Conservation (phyloP, 1,140 invertebrate species). For the Pseudomyrmex concolor region DNA sequence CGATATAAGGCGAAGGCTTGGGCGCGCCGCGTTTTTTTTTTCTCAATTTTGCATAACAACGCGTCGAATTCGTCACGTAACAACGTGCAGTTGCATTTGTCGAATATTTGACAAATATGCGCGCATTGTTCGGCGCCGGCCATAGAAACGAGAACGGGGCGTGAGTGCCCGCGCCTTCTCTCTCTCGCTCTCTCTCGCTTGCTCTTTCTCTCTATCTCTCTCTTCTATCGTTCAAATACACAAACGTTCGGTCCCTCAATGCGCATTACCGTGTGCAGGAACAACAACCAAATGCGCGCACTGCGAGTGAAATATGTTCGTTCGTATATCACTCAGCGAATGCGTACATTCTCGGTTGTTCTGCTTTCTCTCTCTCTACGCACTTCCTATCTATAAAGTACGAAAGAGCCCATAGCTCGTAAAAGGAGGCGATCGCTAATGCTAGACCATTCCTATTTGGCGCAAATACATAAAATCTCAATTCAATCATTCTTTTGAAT, state of each 20-base stretch:
- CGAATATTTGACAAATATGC: constrained; percentile 31
- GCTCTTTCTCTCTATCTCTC: neutral
- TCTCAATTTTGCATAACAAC: neutral
- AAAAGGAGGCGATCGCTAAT: neutral
- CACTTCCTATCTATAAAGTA: neutral
- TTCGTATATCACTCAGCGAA: constrained; percentile 46
- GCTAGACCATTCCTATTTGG: neutral
- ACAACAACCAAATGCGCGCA: constrained; percentile 34
- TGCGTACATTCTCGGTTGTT: constrained; percentile 25
- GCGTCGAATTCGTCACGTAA: constrained; percentile 1
- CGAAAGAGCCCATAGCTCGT: neutral
- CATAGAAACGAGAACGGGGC: neutral
- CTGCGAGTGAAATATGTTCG: constrained; percentile 46
- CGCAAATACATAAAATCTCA: neutral
- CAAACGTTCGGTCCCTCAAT: constrained; percentile 39
- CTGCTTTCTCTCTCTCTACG: neutral
- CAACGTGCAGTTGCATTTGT: constrained; percentile 4
- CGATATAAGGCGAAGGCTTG: too few relatives aligned
- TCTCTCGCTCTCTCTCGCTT: neutral
- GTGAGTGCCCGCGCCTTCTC: constrained; percentile 12
- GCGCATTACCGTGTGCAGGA: constrained; percentile 30
- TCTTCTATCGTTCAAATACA: constrained; percentile 2
- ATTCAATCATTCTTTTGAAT: neutral
- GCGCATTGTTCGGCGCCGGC: neutral
- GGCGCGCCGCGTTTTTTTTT: neutral